A percentile compares a stretch with the other conserved stretches of the same genome.
phyloP scores from a whole-genome alignment of 2,888 invertebrate species.

The Tolmerus cingulatus region DNA sequence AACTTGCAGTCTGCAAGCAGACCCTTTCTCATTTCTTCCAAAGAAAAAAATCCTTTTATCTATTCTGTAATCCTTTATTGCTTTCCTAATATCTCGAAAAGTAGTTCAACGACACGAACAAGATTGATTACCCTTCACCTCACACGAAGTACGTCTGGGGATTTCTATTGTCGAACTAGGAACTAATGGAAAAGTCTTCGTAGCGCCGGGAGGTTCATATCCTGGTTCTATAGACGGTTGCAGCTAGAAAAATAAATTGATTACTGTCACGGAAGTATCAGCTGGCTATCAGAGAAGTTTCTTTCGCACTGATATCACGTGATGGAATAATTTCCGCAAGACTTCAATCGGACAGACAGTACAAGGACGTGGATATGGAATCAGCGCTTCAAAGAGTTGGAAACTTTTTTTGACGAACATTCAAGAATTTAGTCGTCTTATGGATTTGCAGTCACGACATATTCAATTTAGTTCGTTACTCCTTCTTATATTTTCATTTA shows the following conservation, averaged over 20 bases:
- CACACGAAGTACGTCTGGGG: slow-evolving; percentile 26
- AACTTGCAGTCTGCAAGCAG: background rate
- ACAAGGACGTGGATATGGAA: slow-evolving; percentile 13
- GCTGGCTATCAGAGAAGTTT: slow-evolving; percentile 43
- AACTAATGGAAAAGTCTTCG: slow-evolving; percentile 31
- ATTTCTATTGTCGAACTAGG: slow-evolving; percentile 3
- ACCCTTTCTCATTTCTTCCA: background rate
- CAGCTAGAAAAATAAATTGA: slow-evolving; percentile 59
- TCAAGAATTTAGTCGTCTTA: background rate
- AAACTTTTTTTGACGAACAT: background rate
- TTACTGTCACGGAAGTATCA: slow-evolving; percentile 63
- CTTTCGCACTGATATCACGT: slow-evolving; percentile 42
- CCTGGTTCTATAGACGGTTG: background rate
- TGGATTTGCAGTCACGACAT: slow-evolving; percentile 18
- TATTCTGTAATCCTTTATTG: slow-evolving; percentile 35
- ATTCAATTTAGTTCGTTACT: background rate
- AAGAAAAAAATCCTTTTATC: background rate
- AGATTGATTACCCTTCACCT: slow-evolving; percentile 33
- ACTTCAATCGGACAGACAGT: slow-evolving; percentile 46
- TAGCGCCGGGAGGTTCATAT: background rate
- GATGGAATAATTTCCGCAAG: slow-evolving; percentile 46
- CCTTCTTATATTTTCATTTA: background rate
- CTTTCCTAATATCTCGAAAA: slow-evolving; percentile 21
- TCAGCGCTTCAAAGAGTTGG: background rate
- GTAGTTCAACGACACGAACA: slow-evolving; percentile 23